Percentiles rank a stretch among this genome's conserved stretches.
These are phyloP conservation scores for Oxyura jamaicensis DNA, from an alignment of 2,113 vertebrate species.

Conservation along the genomic window DNA sequence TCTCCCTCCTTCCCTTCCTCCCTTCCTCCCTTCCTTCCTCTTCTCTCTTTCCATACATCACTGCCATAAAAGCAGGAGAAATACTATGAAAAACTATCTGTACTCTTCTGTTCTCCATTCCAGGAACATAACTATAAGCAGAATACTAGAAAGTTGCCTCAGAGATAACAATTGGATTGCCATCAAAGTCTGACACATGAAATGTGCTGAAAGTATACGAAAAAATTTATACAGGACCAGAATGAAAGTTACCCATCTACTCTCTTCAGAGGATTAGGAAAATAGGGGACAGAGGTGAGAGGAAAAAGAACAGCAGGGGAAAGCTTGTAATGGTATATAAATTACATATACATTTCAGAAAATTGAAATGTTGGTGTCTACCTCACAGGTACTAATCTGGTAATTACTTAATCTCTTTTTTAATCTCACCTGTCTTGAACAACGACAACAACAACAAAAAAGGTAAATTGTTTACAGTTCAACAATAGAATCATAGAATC, in stretches of 20 bases:
- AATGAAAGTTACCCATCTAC: not conserved
- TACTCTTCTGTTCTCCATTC: not conserved
- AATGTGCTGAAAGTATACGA: not conserved
- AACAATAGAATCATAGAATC: not conserved
- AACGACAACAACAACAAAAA: too few relatives aligned
- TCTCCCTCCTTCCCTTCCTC: not conserved
- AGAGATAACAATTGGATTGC: not conserved
- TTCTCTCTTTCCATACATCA: not conserved
- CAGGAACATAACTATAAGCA: not conserved
- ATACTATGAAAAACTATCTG: not conserved
- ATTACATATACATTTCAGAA: not conserved
- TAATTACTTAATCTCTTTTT: not conserved
- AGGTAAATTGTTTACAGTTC: too few relatives aligned
- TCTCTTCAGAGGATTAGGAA: not conserved
- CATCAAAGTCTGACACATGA: not conserved
- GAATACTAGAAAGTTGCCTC: not conserved
- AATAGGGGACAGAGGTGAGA: not conserved
- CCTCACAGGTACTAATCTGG: not conserved
- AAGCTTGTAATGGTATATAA: rapidly evolving
- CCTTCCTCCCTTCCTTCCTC: not conserved
- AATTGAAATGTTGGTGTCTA: not conserved
- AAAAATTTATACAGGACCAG: not conserved
- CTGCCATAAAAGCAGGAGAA: not conserved
- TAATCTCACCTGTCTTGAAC: too few relatives aligned
- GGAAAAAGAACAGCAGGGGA: not conserved